Conservation (phyloP, 1,140 invertebrate genomes). For the Conus ventricosus region DNA sequence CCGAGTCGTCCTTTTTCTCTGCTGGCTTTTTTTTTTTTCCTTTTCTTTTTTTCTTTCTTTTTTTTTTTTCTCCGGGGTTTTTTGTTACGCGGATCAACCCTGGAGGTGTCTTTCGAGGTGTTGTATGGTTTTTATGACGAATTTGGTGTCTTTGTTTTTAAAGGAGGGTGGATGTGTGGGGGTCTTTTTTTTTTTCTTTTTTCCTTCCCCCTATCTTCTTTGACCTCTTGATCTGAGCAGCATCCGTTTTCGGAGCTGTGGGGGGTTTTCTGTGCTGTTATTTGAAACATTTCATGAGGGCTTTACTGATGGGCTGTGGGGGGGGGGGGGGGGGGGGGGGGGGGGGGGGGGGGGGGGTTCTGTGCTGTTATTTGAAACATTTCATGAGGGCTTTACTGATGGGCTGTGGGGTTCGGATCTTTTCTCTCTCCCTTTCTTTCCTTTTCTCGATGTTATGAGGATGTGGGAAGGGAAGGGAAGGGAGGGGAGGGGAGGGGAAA, state of each 20-base stretch:
- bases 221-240: neutral
- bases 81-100: neutral
- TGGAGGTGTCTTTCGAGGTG: neutral
- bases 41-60: neutral
- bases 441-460: neutral
- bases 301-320: neutral
- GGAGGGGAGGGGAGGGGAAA: neutral
- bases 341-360: too few relatives aligned
- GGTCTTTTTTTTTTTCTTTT: neutral
- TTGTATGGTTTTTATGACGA: neutral
- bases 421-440: neutral
- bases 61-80: neutral
- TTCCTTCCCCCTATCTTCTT: neutral
- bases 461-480: neutral
- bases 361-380: neutral
- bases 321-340: too few relatives aligned
- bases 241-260: neutral
- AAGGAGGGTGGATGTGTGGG: neutral
- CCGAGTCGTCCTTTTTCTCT: neutral
- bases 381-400: neutral
- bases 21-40: neutral
- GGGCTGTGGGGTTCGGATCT: too few relatives aligned
- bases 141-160: neutral
- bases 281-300: neutral
- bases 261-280: neutral